phyloP scores from a whole-genome alignment of 2,113 vertebrate genomes.

The Clarias batrachus region DNA sequence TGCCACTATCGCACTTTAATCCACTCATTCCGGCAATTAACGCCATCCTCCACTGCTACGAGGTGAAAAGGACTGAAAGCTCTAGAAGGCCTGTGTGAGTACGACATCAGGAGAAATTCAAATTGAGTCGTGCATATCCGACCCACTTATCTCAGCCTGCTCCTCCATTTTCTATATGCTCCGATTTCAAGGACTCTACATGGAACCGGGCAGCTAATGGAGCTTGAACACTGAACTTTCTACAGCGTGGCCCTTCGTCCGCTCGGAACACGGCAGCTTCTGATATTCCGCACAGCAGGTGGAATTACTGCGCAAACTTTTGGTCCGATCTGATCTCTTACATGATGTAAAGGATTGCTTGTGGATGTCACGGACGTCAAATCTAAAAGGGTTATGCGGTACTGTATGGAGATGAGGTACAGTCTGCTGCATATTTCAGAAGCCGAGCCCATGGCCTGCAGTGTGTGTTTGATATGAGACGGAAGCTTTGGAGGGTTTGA shows the following conservation, averaged over 20 bases:
- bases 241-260: conserved; percentile 59
- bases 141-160: conserved; percentile 42
- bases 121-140: conserved; percentile 19
- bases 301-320: conserved; percentile 60
- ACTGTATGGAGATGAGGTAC: not conserved
- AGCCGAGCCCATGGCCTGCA: not conserved
- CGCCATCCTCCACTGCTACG: conserved; percentile 55
- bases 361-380: conserved; percentile 54
- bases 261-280: conserved; percentile 59
- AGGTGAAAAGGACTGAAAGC: conserved; percentile 16
- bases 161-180: conserved; percentile 43
- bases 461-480: conserved; percentile 35
- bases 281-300: conserved; percentile 64
- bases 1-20: conserved; percentile 58
- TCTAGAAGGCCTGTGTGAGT: conserved; percentile 37
- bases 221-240: conserved; percentile 68
- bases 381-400: not conserved
- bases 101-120: conserved; percentile 15
- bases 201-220: conserved; percentile 60
- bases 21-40: conserved; percentile 60
- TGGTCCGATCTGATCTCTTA: conserved; percentile 51
- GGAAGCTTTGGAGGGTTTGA: conserved; percentile 45
- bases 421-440: not conserved
- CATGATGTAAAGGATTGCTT: conserved; percentile 29
- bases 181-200: conserved; percentile 61